Evolutionary conservation across 2,888 invertebrate genomes (phyloP), one percentile per base, ranked within the genome.

Genomic region (Mythimna impura): DNA sequence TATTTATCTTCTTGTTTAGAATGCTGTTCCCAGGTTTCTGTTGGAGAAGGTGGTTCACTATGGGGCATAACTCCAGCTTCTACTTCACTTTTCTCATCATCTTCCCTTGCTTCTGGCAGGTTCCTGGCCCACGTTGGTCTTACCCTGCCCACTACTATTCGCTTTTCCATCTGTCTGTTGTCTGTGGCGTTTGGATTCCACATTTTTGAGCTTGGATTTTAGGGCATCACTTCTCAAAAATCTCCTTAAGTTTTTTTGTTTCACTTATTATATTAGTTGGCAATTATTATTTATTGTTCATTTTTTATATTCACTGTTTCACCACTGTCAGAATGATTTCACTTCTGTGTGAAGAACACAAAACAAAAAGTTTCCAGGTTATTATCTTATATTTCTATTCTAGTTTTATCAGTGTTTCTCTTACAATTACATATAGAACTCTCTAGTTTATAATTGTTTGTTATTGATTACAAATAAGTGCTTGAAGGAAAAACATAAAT

Each of bases 101-200:
- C 95, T 14, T 95, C 95, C 60, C 95, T 91, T 0, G 94, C 93
- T 80, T 96, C 95, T 25, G 95, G 94, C 79, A 96, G 94, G 86
- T 93, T 94, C 84, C 94, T 93, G 62, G 97, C 97, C 97, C 94
- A 96, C 60, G 95, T 97, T 76, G 97, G 97, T 61, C 96, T 87
- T 71, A 97, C 96, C 79, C 96, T 92, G 78, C 97, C 97, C 71
- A 97, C 97, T 80, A 97, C 96, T 83, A 97, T 96, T 75, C 97
- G 94, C 91, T 97, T 97, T 93, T 97, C 97, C 93, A 96, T 94
- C 88, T 96, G 96, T 87, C 96, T 96, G 89, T 95, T 93, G 69
- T 94, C 96, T 88, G 93, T 91, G 82, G 93, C 89, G 83, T 95
- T 94, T 73, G 94, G 95, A 87, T 96, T 96, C 96, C 96, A 96